Evolutionary conservation across 1,140 invertebrate genomes (phyloP), one percentile per base, ranked within the genome.

Genomic region (Caenorhabditis inopinata): DNA sequence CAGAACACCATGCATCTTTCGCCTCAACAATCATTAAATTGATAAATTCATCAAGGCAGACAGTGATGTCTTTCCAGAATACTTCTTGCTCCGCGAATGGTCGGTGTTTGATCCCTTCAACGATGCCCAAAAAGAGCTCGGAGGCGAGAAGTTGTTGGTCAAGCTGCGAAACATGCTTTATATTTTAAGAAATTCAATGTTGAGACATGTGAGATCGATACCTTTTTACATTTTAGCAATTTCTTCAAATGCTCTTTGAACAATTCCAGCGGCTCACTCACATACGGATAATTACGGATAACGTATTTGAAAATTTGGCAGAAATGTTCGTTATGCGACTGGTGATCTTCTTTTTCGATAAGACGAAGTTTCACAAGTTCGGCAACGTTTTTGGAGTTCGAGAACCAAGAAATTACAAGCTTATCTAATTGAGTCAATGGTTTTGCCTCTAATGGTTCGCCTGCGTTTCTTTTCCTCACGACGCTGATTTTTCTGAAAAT

Each of bases 321-420:
- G 27, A 62, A 62, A 4, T 62, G 12, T 12, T 9, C 11, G 11
- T 62, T 32, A 2, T 25, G 53, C 18, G 23, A 16, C n/a, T 9
- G 9, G 27, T 62, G 53, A 32, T 62, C 53, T 62, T 62, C 53
- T 62, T 62, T 62, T 32, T 62, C 53, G 16, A 62, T 62, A 1
- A 62, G 14, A 32, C 53, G 53, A 16, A 16, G n/a, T 5, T 35
- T 62, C 9, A 62, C 3, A 14, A 62, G 27, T n/a, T 35, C 35
- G 14, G 29, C 29, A 21, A 62, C 12, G 3, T 32, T 32, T 23
- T 35, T 21, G 7, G 53, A n/a, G 14, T 62, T 11, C 7, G 53
- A 62, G 16, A 62, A 62, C 7, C 7, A 32, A 32, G 29, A 14
- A 21, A 62, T 62, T 16, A 32, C 6, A 11, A 62, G 25, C 7